phyloP scores from a whole-genome alignment of 1,140 invertebrate genomes.

The Scaptomyza montana region DNA sequence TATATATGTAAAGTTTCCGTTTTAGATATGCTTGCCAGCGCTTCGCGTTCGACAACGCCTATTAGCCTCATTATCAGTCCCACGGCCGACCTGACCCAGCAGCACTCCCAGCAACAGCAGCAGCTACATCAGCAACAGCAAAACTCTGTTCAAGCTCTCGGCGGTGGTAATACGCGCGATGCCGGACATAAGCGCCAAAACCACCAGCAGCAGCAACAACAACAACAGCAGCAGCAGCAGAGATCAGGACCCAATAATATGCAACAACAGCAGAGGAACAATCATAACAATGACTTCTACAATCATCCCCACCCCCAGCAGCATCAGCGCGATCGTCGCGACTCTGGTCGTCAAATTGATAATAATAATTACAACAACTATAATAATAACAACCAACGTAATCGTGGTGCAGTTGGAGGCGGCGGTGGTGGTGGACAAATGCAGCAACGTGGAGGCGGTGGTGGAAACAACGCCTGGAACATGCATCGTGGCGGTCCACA shows the following conservation, averaged over 20 bases:
- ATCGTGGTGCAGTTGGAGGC: conserved; percentile 39
- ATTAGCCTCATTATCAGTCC: conserved; percentile 90
- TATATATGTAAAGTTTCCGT: conserved; percentile 85
- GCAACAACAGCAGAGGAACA: conserved; percentile 50
- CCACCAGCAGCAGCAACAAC: conserved; percentile 67
- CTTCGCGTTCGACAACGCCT: conserved; percentile 90
- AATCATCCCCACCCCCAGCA: conserved; percentile 70
- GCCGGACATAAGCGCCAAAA: conserved; percentile 82
- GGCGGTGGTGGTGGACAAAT: conserved; percentile 50
- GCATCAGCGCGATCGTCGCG: conserved; percentile 72
- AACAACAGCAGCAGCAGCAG: conserved; percentile 52
- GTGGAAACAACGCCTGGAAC: conserved; percentile 68
- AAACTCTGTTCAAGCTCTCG: conserved; percentile 63
- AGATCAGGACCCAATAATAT: conserved; percentile 63
- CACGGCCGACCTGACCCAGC: conserved; percentile 92
- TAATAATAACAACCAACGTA: conserved; percentile 79
- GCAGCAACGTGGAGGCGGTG: conserved; percentile 52
- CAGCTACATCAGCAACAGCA: conserved; percentile 52
- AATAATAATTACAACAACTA: conserved; percentile 82
- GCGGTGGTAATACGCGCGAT: conserved; percentile 74
- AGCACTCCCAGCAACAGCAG: conserved; percentile 85
- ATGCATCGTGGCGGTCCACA: conserved; percentile 76
- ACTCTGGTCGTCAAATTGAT: conserved; percentile 75
- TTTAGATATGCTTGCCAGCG: conserved; percentile 90
- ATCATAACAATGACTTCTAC: conserved; percentile 67